Evolutionary conservation across 2,797 vertebrate species (phyloP).

Genomic region (Pseudocheirus occidentalis): DNA sequence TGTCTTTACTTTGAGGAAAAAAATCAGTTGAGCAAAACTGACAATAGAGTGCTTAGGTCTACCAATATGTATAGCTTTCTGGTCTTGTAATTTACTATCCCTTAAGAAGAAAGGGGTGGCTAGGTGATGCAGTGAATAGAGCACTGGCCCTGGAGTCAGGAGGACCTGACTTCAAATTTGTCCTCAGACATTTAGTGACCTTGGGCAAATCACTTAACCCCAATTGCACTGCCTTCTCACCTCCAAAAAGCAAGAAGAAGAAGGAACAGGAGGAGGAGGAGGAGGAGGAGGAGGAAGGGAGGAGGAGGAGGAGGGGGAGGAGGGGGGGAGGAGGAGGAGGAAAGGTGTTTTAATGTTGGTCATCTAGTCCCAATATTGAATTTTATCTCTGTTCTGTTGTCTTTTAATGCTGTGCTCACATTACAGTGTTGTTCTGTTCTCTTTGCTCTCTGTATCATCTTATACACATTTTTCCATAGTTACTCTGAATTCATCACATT

Average conservation of each 20-base stretch:
- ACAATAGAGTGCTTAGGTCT: background rate
- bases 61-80: background rate
- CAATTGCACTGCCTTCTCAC: too few species aligned
- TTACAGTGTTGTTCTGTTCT: background rate
- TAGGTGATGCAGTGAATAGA: too few species aligned
- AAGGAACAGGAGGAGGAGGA: background rate
- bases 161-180: too few species aligned
- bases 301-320: too few species aligned
- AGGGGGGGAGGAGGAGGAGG: too few species aligned
- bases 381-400: background rate
- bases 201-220: too few species aligned
- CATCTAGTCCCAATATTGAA: background rate
- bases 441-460: background rate
- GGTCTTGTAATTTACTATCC: background rate
- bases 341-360: background rate
- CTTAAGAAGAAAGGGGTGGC: background rate
- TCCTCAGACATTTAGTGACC: too few species aligned
- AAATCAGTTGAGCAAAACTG: background rate
- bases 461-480: background rate
- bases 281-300: too few species aligned
- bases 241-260: too few species aligned
- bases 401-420: background rate
- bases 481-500: background rate
- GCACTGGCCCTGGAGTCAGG: too few species aligned
- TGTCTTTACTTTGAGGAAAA: background rate